Conservation (phyloP, 2,113 vertebrate species). For the Pterocles orientalis region DNA sequence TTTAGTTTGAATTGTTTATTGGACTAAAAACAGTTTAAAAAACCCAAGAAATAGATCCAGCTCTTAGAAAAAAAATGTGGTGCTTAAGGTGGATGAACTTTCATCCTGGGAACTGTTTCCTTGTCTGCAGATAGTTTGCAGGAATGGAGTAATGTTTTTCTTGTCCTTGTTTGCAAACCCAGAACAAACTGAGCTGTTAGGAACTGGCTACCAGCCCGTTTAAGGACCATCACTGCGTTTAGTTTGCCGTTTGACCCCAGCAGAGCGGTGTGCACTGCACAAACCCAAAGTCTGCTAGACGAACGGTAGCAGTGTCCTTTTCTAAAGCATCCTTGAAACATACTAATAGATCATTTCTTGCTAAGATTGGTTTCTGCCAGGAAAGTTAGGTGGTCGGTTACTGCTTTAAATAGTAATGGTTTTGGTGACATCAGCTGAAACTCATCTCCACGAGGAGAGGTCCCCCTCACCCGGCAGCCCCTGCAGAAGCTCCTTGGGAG, state of each 20-base stretch:
- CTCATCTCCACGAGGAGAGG: fast-evolving
- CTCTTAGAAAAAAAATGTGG: neutral
- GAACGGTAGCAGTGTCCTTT: neutral
- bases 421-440: neutral
- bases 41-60: neutral
- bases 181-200: neutral
- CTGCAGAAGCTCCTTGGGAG: neutral
- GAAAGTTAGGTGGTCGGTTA: neutral
- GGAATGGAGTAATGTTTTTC: neutral
- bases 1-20: neutral
- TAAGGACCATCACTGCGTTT: neutral
- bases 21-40: neutral
- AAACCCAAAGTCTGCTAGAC: neutral
- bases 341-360: neutral
- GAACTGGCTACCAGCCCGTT: neutral
- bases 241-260: neutral
- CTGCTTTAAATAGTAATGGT: neutral
- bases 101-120: neutral
- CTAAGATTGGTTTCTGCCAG: neutral
- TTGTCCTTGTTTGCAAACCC: neutral
- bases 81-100: neutral
- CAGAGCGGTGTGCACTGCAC: neutral
- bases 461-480: neutral
- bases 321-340: neutral
- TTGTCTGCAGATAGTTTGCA: neutral